Evolutionary conservation across 2,113 vertebrate species (phyloP).

Genomic region (Apodemus sylvaticus): DNA sequence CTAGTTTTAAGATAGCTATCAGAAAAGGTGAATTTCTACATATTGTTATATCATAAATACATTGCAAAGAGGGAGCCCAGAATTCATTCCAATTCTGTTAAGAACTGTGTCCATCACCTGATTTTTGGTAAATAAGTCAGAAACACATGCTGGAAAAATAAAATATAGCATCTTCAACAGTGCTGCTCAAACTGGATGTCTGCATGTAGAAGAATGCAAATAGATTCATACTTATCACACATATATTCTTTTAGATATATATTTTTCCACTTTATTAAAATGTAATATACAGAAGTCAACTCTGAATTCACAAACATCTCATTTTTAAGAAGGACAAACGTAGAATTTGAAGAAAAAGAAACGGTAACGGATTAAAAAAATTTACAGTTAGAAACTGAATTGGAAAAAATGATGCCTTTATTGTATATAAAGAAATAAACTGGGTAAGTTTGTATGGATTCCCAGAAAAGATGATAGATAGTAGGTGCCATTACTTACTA

Average conservation of each 20-base stretch:
- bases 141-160: background rate
- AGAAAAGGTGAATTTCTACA: background rate
- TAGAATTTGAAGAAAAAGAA: background rate
- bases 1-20: background rate
- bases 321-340: background rate
- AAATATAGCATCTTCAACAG: background rate
- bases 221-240: background rate
- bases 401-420: background rate
- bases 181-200: background rate
- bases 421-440: background rate
- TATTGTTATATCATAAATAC: background rate
- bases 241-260: background rate
- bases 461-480: background rate
- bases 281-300: background rate
- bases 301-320: background rate
- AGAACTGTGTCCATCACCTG: background rate
- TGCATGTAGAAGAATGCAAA: background rate
- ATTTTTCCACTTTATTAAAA: conserved; percentile 20
- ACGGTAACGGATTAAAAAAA: background rate
- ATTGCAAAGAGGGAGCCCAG: background rate
- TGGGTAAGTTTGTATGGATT: background rate
- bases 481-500: conserved; percentile 55
- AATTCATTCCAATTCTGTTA: background rate
- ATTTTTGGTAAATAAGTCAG: background rate
- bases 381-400: background rate